phyloP scores from a whole-genome alignment of 2,113 vertebrate species.

The Todiramphus saurophagus region DNA sequence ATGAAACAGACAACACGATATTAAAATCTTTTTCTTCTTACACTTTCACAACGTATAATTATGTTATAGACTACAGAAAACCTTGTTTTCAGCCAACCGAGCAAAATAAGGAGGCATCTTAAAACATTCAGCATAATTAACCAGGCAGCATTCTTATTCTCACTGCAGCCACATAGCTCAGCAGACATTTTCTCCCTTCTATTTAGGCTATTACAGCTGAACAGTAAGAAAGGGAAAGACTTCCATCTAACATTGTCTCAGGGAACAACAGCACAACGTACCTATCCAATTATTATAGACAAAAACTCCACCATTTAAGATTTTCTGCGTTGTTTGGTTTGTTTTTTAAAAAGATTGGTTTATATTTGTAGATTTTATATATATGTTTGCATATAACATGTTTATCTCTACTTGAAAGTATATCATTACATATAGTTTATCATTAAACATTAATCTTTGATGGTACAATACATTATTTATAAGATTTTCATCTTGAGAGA shows the following conservation, averaged over 20 bases:
- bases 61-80: background rate
- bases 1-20: conserved; percentile 31
- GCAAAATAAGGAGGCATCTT: background rate
- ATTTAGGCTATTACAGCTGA: background rate
- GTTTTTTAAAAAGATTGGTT: background rate
- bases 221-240: background rate
- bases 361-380: background rate
- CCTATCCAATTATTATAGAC: background rate
- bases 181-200: background rate
- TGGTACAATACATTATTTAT: background rate
- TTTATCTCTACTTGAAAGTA: background rate
- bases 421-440: background rate
- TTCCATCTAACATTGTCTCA: background rate
- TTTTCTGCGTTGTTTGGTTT: too few species aligned
- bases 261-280: background rate
- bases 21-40: background rate
- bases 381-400: accelerated
- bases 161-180: background rate
- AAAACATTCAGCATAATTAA: background rate
- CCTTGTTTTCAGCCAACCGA: background rate
- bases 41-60: background rate
- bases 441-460: background rate
- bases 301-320: background rate
- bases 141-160: background rate
- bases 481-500: background rate